phyloP scores from a whole-genome alignment of 2,888 invertebrate genomes.

The Criorhina ranunculi region DNA sequence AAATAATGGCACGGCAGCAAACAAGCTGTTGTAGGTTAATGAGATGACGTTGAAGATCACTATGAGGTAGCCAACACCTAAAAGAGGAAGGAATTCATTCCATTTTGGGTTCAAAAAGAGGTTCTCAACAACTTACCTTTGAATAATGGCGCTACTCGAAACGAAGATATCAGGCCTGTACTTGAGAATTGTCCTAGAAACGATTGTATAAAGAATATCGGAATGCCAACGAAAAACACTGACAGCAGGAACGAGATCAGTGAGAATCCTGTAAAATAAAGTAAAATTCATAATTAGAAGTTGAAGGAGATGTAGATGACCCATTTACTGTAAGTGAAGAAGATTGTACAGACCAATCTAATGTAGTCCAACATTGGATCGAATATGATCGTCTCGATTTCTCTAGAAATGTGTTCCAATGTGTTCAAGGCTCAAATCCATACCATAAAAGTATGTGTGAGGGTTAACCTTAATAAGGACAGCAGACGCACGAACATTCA shows the following conservation, averaged over 20 bases:
- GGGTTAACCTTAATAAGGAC: too few relatives aligned
- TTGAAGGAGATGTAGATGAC: too few relatives aligned
- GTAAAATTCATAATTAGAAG: not conserved
- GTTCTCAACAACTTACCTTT: constrained; percentile 88
- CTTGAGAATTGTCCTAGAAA: constrained; percentile 94
- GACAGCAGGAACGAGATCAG: constrained; percentile 80
- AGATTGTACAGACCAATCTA: too few relatives aligned
- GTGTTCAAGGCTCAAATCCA: too few relatives aligned
- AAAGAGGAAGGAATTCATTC: not conserved
- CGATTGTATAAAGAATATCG: constrained; percentile 94
- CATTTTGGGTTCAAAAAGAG: not conserved
- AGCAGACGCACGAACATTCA: too few relatives aligned
- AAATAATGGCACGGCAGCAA: constrained; percentile 92
- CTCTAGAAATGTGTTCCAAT: too few relatives aligned
- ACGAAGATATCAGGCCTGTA: constrained; percentile 92
- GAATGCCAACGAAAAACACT: constrained; percentile 86
- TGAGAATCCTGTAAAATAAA: constrained; percentile 79
- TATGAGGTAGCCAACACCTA: constrained; percentile 88
- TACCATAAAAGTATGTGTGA: too few relatives aligned
- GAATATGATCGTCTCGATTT: too few relatives aligned
- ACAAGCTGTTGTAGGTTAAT: constrained; percentile 92
- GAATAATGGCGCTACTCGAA: constrained; percentile 92
- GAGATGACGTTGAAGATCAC: constrained; percentile 92
- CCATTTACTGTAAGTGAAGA: too few relatives aligned
- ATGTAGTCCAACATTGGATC: too few relatives aligned